These are phyloP conservation scores for Coturnix japonica DNA, from an alignment of 2,113 vertebrate species.

Conservation along the genomic window DNA sequence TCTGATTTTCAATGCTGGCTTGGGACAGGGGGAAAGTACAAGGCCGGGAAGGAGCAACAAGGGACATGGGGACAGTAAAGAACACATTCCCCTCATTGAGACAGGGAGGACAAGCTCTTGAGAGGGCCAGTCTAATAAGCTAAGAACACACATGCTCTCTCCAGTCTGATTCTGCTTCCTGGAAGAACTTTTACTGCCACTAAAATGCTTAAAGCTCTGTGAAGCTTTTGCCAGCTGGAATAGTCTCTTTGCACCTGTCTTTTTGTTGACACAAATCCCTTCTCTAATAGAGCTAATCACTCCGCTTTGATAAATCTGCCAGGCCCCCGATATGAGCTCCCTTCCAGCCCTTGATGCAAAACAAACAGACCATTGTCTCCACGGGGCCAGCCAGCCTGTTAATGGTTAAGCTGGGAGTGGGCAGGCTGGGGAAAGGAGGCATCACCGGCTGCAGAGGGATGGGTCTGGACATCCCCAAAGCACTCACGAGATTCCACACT, in stretches of 20 bases:
- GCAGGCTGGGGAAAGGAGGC: background rate
- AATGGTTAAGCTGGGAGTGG: conserved; percentile 79
- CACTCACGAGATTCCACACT: background rate
- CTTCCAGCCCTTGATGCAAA: conserved; percentile 54
- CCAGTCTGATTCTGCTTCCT: conserved; percentile 57
- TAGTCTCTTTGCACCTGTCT: conserved; percentile 84
- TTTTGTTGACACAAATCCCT: conserved; percentile 91
- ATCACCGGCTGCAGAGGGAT: background rate
- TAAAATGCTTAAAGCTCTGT: conserved; percentile 72
- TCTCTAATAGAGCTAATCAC: conserved; percentile 88
- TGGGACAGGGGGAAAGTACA: background rate
- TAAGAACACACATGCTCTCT: background rate
- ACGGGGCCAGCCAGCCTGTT: conserved; percentile 67
- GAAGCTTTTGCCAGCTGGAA: conserved; percentile 81
- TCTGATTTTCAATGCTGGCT: background rate
- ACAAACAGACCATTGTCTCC: conserved; percentile 81
- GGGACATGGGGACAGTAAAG: background rate
- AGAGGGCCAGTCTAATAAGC: background rate
- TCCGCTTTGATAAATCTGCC: conserved; percentile 87
- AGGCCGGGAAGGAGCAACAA: background rate
- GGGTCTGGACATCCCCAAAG: background rate
- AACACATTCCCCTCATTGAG: background rate
- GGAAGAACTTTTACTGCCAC: conserved; percentile 79
- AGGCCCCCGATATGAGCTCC: conserved; percentile 76
- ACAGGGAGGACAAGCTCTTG: background rate